A percentile compares a stretch with the other conserved stretches of the same genome.
Evolutionary conservation across 92 coral and sea anemone genomes (phyloP).

Genomic region (Hydrozoanthus gracilis): DNA sequence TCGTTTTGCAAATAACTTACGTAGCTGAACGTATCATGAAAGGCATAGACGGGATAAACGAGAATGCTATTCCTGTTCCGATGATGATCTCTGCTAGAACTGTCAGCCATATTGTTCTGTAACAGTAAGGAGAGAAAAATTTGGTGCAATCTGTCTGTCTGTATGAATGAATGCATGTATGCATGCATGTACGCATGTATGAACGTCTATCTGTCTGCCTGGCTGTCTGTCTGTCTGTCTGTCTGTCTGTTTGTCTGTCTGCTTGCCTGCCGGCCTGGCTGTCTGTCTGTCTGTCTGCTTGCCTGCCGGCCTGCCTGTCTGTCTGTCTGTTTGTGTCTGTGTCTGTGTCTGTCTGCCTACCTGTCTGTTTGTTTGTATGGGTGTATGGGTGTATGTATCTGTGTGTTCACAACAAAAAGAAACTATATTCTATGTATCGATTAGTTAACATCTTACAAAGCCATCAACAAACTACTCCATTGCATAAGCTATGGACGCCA

Average conservation of each 20-base stretch:
- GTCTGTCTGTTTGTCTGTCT: no score
- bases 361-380: no score
- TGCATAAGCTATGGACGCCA: not conserved
- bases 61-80: conserved; percentile 6
- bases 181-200: no score
- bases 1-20: not conserved
- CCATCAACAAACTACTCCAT: not conserved
- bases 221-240: no score
- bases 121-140: not conserved
- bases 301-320: not conserved
- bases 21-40: conserved; percentile 20
- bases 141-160: not conserved
- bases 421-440: no score
- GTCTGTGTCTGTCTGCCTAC: no score
- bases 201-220: no score
- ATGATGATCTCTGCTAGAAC: conserved; percentile 17
- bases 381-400: no score
- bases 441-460: no score
- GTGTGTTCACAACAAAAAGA: no score
- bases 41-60: conserved; percentile 23
- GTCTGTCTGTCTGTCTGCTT: no score
- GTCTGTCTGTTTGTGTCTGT: not conserved
- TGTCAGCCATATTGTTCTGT: conserved; percentile 24
- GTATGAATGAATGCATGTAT: not conserved
- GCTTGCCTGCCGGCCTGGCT: no score